phyloP scores from a whole-genome alignment of 2,797 vertebrate genomes.

The Urophycis tenuis region DNA sequence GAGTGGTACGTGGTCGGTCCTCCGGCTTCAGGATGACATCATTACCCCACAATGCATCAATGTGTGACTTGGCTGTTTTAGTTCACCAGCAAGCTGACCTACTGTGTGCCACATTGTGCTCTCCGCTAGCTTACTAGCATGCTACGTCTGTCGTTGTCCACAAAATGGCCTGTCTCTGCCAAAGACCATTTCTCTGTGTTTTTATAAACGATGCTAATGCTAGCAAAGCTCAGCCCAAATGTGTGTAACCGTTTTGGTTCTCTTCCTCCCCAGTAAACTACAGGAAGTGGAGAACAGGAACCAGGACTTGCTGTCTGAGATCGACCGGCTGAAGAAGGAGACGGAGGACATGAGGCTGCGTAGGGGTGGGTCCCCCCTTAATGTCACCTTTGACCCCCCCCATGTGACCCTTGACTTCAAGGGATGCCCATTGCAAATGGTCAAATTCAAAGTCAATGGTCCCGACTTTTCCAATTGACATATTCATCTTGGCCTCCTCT shows the following conservation, averaged over 20 bases:
- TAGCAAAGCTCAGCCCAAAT: not conserved
- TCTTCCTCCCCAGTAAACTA: constrained; percentile 78
- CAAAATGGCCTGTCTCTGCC: no score
- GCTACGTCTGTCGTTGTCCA: no score
- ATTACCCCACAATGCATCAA: no score
- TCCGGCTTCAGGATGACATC: no score
- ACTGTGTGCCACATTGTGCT: no score
- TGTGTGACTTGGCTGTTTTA: no score
- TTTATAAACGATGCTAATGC: not conserved
- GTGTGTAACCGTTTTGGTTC: not conserved
- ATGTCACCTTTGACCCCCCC: not conserved
- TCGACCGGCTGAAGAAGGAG: constrained; percentile 91
- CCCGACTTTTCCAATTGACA: not conserved
- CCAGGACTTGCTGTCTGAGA: constrained; percentile 84
- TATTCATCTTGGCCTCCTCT: not conserved
- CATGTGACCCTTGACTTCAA: no score
- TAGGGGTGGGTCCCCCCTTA: constrained; percentile 76
- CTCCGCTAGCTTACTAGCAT: no score
- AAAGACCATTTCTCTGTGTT: no score
- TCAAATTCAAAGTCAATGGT: no score
- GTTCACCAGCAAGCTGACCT: no score
- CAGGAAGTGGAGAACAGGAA: constrained; percentile 92
- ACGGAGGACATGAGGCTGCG: constrained; percentile 88
- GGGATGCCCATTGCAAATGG: no score
- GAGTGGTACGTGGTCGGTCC: constrained; percentile 77